Evolutionary conservation across 1,140 invertebrate genomes (phyloP).

Genomic region (Cepaea nemoralis): DNA sequence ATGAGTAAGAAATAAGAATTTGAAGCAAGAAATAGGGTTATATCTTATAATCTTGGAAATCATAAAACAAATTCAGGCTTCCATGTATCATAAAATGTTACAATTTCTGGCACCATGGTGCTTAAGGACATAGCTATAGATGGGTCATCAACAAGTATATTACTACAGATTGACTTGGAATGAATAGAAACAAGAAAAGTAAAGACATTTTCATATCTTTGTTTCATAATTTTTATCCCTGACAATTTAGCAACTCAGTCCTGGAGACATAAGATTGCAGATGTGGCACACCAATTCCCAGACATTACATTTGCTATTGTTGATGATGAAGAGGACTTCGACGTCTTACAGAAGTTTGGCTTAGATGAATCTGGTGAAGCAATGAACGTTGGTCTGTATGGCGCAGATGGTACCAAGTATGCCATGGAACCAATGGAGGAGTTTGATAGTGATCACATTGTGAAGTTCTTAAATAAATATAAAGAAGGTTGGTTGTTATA

Average conservation of each 20-base stretch:
- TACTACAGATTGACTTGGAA: no score
- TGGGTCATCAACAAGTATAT: no score
- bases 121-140: no score
- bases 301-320: conserved; percentile 73
- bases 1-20: no score
- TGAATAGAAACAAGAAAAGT: no score
- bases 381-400: conserved; percentile 63
- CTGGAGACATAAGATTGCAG: conserved; percentile 74
- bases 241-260: conserved; percentile 73
- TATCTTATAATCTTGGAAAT: no score
- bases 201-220: no score
- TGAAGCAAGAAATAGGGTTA: no score
- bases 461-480: conserved; percentile 87
- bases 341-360: conserved; percentile 73
- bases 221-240: no score
- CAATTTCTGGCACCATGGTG: no score
- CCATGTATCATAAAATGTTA: no score
- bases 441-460: conserved; percentile 83
- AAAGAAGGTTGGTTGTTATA: conserved; percentile 75
- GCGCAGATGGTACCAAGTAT: conserved; percentile 69
- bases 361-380: conserved; percentile 75
- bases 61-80: no score
- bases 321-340: conserved; percentile 75
- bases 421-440: conserved; percentile 76
- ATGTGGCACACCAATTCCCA: conserved; percentile 73